Evolutionary conservation across 2,113 vertebrate genomes (phyloP).

Genomic region (Dicaeum eximium): DNA sequence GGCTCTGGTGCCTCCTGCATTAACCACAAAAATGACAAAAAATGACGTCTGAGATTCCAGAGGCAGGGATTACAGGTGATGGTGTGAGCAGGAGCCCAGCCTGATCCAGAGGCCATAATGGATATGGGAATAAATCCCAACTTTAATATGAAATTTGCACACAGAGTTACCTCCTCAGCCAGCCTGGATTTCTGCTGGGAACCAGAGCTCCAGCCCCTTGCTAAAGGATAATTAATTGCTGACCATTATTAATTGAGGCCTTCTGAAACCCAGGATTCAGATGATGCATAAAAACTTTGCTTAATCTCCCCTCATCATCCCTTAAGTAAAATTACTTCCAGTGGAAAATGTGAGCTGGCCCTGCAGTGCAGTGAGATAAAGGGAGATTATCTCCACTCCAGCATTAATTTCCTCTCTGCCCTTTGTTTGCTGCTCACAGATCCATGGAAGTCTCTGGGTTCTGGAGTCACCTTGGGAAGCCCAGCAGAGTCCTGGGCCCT

Average conservation of each 20-base stretch:
- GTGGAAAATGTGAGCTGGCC: not conserved
- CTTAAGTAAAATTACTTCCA: not conserved
- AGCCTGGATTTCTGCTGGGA: accelerated
- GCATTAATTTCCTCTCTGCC: not conserved
- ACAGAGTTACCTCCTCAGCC: not conserved
- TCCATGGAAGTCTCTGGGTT: not conserved
- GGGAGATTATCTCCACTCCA: not conserved
- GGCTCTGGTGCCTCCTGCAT: not conserved
- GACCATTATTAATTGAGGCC: not conserved
- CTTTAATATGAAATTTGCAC: not conserved
- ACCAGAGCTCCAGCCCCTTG: not conserved
- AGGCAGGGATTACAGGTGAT: accelerated
- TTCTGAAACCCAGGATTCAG: not conserved
- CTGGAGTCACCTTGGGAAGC: not conserved
- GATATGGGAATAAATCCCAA: not conserved
- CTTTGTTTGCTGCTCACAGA: not conserved
- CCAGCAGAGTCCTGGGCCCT: not conserved
- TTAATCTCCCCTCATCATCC: not conserved
- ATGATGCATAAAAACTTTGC: not conserved
- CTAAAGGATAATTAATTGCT: not conserved
- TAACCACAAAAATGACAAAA: not conserved
- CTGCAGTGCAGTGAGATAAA: not conserved
- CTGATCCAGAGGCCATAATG: not conserved
- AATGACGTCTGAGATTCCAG: not conserved
- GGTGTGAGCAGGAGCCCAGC: not conserved